Evolutionary conservation across 2,888 invertebrate species (phyloP).

Genomic region (Heliconius ismenius): DNA sequence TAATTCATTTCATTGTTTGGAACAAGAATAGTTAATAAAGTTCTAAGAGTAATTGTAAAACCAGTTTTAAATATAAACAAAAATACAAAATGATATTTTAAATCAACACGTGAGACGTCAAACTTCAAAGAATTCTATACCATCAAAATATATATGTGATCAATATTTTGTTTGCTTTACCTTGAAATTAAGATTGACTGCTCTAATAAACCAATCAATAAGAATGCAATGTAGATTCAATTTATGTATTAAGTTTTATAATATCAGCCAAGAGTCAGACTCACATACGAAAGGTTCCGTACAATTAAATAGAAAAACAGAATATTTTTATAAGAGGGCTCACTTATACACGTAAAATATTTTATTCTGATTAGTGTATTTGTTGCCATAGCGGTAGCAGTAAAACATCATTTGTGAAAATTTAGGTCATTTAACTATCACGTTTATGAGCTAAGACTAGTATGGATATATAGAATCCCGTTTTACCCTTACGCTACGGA

Average conservation of each 20-base stretch:
- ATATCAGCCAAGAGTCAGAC: not conserved
- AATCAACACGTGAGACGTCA: not conserved
- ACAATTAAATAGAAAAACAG: too few relatives aligned
- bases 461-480: too few relatives aligned
- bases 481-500: too few relatives aligned
- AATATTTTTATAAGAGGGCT: too few relatives aligned
- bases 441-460: too few relatives aligned
- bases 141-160: not conserved
- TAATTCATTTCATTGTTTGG: not conserved
- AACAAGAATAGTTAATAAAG: not conserved
- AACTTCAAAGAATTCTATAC: not conserved
- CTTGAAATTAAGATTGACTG: slow-evolving; percentile 43
- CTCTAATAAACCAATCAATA: slow-evolving; percentile 34
- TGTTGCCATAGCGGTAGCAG: too few relatives aligned
- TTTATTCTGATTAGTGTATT: too few relatives aligned
- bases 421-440: too few relatives aligned
- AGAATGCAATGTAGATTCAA: slow-evolving; percentile 1
- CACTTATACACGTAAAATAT: too few relatives aligned
- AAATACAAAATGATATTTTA: not conserved
- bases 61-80: not conserved
- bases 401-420: not conserved
- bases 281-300: too few relatives aligned
- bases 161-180: slow-evolving; percentile 28
- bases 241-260: not conserved
- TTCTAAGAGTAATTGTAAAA: not conserved